Conservation (phyloP, 2,888 invertebrate species). For the Elegia similella region DNA sequence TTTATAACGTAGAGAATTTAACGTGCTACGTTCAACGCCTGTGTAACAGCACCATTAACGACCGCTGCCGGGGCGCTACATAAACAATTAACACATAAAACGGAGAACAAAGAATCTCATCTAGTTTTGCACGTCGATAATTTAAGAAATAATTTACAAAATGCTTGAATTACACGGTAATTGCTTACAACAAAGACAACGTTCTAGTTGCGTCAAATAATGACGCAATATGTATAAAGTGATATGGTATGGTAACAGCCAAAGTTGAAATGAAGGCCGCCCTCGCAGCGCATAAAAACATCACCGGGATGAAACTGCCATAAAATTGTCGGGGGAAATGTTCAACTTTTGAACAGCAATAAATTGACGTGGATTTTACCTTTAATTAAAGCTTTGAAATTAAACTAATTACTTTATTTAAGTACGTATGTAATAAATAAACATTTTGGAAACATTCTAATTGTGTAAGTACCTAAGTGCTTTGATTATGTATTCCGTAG, state of each 20-base stretch:
- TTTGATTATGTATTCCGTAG: too few relatives aligned
- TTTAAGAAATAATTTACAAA: conserved; percentile 30
- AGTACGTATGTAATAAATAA: too few relatives aligned
- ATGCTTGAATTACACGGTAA: conserved; percentile 27
- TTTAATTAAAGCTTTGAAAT: too few relatives aligned
- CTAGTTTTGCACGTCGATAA: conserved; percentile 36
- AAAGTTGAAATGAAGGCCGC: conserved; percentile 5
- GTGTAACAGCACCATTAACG: conserved; percentile 41
- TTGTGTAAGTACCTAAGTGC: too few relatives aligned
- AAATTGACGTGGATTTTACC: too few relatives aligned
- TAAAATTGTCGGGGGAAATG: too few relatives aligned
- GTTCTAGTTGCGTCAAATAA: conserved; percentile 4
- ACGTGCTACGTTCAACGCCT: too few relatives aligned
- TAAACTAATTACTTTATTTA: too few relatives aligned
- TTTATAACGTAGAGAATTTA: too few relatives aligned
- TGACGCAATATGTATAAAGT: conserved; percentile 8
- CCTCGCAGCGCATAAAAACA: background rate
- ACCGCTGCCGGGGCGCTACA: conserved; percentile 39
- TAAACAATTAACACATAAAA: conserved; percentile 68
- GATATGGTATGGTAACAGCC: background rate
- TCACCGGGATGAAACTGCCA: too few relatives aligned
- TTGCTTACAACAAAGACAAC: conserved; percentile 18
- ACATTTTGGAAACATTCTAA: too few relatives aligned
- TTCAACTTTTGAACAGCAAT: too few relatives aligned
- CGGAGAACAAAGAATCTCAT: conserved; percentile 59